phyloP scores from a whole-genome alignment of 2,797 vertebrate species.

The Macrochelys suwanniensis region DNA sequence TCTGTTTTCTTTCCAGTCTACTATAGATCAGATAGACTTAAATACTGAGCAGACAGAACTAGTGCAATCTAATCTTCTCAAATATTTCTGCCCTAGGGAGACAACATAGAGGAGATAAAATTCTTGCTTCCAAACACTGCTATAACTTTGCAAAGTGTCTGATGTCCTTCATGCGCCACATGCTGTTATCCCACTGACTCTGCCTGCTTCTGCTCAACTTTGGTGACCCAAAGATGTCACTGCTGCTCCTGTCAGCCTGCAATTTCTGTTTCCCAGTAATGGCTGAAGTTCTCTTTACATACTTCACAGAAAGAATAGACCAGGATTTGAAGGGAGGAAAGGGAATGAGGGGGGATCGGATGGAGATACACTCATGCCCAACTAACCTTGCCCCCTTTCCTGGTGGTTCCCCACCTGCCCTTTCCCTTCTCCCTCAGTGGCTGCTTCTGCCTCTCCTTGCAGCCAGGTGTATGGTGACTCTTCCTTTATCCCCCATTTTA shows the following conservation, averaged over 20 bases:
- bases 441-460: not conserved
- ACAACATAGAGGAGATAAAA: not conserved
- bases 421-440: not conserved
- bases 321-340: not conserved
- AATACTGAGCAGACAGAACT: not conserved
- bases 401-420: not conserved
- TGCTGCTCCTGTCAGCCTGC: not conserved
- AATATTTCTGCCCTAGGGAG: not conserved
- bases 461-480: not conserved
- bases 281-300: not conserved
- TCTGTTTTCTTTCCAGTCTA: constrained; percentile 16
- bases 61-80: not conserved
- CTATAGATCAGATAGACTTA: not conserved
- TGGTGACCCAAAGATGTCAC: not conserved
- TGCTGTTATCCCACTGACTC: not conserved
- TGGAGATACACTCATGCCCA: not conserved
- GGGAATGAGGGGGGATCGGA: not conserved
- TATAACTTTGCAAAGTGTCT: not conserved
- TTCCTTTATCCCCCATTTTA: not conserved
- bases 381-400: not conserved
- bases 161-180: not conserved
- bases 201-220: not conserved
- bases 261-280: not conserved
- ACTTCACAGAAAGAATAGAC: not conserved
- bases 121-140: not conserved